Evolutionary conservation across 2,888 invertebrate species (phyloP).

Genomic region (Nezara viridula): DNA sequence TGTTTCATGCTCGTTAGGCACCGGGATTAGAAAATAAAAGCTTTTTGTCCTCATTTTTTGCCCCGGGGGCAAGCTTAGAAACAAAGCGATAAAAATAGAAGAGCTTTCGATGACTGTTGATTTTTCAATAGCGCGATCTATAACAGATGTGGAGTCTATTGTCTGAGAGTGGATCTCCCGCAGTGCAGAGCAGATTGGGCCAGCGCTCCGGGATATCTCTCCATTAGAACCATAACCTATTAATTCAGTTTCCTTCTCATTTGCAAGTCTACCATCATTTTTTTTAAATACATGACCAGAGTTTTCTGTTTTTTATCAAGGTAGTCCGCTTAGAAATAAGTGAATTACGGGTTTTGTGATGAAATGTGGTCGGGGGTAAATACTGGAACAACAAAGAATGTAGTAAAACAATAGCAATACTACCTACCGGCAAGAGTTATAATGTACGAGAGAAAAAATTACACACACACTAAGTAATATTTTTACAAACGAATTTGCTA

Average conservation of each 20-base stretch:
- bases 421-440: background rate
- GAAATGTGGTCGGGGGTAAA: background rate
- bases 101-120: constrained; percentile 25
- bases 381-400: background rate
- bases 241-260: constrained; percentile 7
- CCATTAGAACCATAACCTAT: constrained; percentile 26
- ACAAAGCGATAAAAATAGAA: constrained; percentile 11
- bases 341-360: background rate
- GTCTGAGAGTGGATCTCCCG: background rate
- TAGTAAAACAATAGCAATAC: background rate
- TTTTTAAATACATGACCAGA: background rate
- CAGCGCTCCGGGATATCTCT: background rate
- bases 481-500: too few species aligned
- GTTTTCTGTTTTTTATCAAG: background rate
- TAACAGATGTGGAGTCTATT: constrained; percentile 15
- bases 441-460: background rate
- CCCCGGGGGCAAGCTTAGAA: background rate
- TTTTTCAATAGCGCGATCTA: constrained; percentile 18
- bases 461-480: background rate
- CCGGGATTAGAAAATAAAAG: constrained; percentile 8
- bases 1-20: constrained; percentile 16
- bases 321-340: background rate
- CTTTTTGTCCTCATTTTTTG: background rate
- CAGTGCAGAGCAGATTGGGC: background rate
- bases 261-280: constrained; percentile 22